Percentiles rank a stretch among this genome's conserved stretches.
Evolutionary conservation across 64 coral and sea anemone genomes (phyloP).

Genomic region (Exaiptasia diaphana): DNA sequence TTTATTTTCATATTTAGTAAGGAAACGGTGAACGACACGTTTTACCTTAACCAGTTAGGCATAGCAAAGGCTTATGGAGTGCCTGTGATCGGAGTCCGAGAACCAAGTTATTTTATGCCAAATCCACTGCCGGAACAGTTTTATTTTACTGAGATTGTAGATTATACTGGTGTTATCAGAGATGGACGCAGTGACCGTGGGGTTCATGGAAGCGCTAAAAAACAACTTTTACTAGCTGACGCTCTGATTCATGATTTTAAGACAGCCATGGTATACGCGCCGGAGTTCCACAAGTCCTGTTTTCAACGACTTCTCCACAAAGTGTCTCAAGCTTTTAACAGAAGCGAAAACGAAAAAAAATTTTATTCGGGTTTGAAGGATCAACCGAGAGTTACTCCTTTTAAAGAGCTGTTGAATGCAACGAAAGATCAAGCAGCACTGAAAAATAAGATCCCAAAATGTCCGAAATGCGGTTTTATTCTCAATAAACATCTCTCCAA

Average conservation of each 20-base stretch:
- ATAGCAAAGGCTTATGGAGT: constrained; percentile 85
- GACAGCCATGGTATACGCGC: constrained; percentile 81
- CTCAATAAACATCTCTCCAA: constrained; percentile 33
- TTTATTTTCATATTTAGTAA: constrained; percentile 94
- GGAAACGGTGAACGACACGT: constrained; percentile 76
- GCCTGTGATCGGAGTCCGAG: constrained; percentile 71
- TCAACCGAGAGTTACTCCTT: not conserved
- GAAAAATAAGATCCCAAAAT: constrained; percentile 56
- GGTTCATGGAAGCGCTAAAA: constrained; percentile 12
- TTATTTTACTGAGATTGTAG: constrained; percentile 88
- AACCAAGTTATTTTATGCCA: constrained; percentile 87
- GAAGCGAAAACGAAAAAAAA: constrained; percentile 54
- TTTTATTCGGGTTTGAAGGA: constrained; percentile 42
- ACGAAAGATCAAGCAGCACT: not conserved
- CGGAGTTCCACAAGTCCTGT: constrained; percentile 89
- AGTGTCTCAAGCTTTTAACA: constrained; percentile 54
- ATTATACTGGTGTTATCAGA: constrained; percentile 44
- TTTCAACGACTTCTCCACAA: constrained; percentile 83
- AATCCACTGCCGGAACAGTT: constrained; percentile 91
- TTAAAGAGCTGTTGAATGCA: not conserved
- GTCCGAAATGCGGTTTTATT: constrained; percentile 72
- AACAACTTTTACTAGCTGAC: constrained; percentile 61
- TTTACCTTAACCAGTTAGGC: constrained; percentile 90
- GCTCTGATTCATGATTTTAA: constrained; percentile 75
- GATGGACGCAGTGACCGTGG: constrained; percentile 5